Percentiles rank a stretch among this genome's conserved stretches.
Conservation (phyloP, 1,140 invertebrate species). For the Pteromalus puparum region DNA sequence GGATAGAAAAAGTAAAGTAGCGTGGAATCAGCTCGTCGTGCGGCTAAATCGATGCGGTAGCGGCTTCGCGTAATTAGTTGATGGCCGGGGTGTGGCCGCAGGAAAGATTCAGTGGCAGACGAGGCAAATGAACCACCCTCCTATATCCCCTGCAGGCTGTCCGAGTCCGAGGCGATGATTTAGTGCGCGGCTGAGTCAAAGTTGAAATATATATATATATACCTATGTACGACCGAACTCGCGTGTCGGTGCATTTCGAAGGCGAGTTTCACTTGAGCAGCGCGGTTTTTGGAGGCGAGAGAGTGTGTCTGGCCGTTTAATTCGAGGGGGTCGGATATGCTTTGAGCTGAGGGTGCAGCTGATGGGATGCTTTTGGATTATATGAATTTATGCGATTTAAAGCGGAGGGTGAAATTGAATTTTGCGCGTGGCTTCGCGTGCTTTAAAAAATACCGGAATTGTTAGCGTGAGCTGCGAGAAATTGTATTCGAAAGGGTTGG, state of each 20-base stretch:
- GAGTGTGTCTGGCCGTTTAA: background rate
- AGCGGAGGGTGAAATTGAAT: background rate
- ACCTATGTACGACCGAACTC: background rate
- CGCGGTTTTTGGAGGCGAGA: background rate
- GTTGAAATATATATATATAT: background rate
- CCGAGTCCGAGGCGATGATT: constrained; percentile 24
- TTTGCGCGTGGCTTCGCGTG: no score
- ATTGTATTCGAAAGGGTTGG: no score
- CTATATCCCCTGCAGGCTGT: background rate
- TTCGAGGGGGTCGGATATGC: background rate
- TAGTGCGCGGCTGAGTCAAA: background rate
- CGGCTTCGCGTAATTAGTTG: constrained; percentile 60
- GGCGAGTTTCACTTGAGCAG: background rate
- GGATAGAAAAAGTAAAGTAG: background rate
- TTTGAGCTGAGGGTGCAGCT: background rate
- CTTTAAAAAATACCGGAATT: no score
- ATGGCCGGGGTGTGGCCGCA: constrained; percentile 58
- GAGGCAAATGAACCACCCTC: constrained; percentile 5
- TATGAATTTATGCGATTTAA: background rate
- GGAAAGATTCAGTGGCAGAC: constrained; percentile 8
- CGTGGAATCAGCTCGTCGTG: background rate
- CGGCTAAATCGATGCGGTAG: constrained; percentile 47
- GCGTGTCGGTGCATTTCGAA: background rate
- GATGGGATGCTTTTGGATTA: background rate
- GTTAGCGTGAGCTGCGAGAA: no score